phyloP scores from a whole-genome alignment of 2,888 invertebrate species.

The Pocota personata region DNA sequence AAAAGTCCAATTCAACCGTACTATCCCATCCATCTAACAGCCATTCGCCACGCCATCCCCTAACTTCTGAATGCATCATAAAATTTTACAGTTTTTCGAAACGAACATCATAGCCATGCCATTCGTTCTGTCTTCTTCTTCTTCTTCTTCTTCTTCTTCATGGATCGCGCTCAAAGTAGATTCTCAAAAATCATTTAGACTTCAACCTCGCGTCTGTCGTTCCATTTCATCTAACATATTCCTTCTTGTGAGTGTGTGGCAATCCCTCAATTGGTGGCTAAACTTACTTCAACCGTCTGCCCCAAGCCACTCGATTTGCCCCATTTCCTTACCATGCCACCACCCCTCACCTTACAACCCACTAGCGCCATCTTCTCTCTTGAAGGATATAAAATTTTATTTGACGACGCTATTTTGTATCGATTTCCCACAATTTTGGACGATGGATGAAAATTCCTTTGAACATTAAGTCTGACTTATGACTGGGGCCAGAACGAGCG shows the following conservation, averaged over 20 bases:
- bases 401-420: slow-evolving; percentile 79
- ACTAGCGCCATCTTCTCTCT: background rate
- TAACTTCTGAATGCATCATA: slow-evolving; percentile 72
- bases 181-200: slow-evolving; percentile 59
- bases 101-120: slow-evolving; percentile 61
- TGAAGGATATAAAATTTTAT: slow-evolving; percentile 77
- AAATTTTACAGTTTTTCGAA: slow-evolving; percentile 73
- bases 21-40: slow-evolving; percentile 39
- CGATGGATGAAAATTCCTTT: slow-evolving; percentile 75
- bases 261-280: slow-evolving; percentile 70
- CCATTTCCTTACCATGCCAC: slow-evolving; percentile 14
- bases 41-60: slow-evolving; percentile 50
- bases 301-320: slow-evolving; percentile 36
- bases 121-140: slow-evolving; percentile 16
- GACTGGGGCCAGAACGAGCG: slow-evolving; percentile 67
- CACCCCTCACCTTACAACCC: background rate
- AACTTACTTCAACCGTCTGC: slow-evolving; percentile 61
- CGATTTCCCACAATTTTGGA: slow-evolving; percentile 78
- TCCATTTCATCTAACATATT: slow-evolving; percentile 38
- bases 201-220: slow-evolving; percentile 52
- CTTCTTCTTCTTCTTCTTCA: slow-evolving; percentile 16
- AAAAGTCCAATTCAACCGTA: slow-evolving; percentile 52
- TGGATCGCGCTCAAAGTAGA: slow-evolving; percentile 35
- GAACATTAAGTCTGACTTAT: slow-evolving; percentile 78
- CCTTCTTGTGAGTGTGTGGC: slow-evolving; percentile 38